Evolutionary conservation across 2,888 invertebrate species (phyloP), one percentile per base, ranked within the genome.

Genomic region (Embidobia sp.): DNA sequence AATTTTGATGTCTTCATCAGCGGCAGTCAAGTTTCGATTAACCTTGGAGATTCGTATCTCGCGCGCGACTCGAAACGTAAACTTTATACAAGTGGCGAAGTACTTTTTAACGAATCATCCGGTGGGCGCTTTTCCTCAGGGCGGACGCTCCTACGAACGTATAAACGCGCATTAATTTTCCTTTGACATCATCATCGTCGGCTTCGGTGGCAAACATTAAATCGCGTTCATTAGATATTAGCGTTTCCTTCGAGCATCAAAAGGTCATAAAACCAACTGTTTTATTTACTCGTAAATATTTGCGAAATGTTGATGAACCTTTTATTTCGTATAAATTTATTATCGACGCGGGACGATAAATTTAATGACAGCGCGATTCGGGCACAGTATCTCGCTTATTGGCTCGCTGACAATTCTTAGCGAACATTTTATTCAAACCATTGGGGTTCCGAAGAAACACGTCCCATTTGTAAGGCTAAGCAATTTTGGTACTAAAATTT

Each of bases 281-380:
- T 42, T 57, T 42, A 59, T 59, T 44, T 59, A 15, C 19, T 46
- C 46, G 22, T 59, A 59, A 59, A 59, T 59, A 46, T 59, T 59
- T 57, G 29, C 42, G 18, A 42, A 42, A 42, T 44, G 44, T 22
- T 57, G 57, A 57, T 44, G 57, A 57, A 33, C 44, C 44, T 22
- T 44, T 44, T 55, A 27, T n/a, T 42, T 46, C 18, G n/a, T 59
- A 59, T 44, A 59, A 59, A 59, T 29, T 46, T 59, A 59, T 33
- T 22, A 44, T 44, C 16, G 10, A 4, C n/a, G 7, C 3, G 1
- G 5, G 11, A 15, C 10, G 22, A 26, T 53, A 53, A 53, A 53
- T 26, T 53, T 33, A 44, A 57, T 11, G 29, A n/a, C n/a, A n/a
- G n/a, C n/a, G n/a, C n/a, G n/a, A n/a, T n/a, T n/a, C n/a, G n/a